Base-by-base conservation (phyloP, 1,140 invertebrate genomes). In the Scaptomyza montana region DNA sequence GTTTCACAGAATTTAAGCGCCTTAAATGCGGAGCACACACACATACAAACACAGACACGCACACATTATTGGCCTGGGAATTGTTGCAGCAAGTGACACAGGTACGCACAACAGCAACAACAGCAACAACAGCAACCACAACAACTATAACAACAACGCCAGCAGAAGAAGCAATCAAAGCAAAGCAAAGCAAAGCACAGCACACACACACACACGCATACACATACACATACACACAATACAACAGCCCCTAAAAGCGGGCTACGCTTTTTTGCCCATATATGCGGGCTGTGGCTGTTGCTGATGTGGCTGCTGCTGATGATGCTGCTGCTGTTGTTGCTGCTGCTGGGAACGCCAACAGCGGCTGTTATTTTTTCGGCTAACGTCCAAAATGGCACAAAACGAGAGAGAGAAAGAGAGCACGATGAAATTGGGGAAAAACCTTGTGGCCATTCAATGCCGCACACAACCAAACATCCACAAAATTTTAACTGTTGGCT, bases 41-140 rank as follows among this genome's bases (percentile, higher is more conserved):
- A 80, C 6, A 50, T 9, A 36, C 33, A 2, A 8, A 9, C 54
- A 13, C 43, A 4, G 41, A 46, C 16, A 50, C 36, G 30, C 55
- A 69, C 75, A 70, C 77, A 79, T 76, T 72, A 77, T 64, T 77
- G 64, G 45, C 69, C 80, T 87, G 84, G 84, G 76, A 87, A 80
- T 62, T 45, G 54, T 16, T 46, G 30, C 65, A 63, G 45, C 45
- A 63, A 56, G 30, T 28, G 77, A 60, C 73, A 74, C 84, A 89
- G 85, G 84, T 89, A 89, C 45, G 47, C 57, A 65, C 53, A 57
- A 33, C 59, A 47, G 64, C 53, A 57, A 13, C 59, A 57, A 33
- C 59, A 47, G 64, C 53, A 57, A 13, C 59, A 43, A 68, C 69
- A 68, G 39, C 60, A 76, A 63, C 57, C 50, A 21, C 62, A 66